A percentile compares a stretch with the other conserved stretches of the same genome.
Evolutionary conservation across 2,797 vertebrate genomes (phyloP).

Genomic region (Sphaeramia orbicularis): DNA sequence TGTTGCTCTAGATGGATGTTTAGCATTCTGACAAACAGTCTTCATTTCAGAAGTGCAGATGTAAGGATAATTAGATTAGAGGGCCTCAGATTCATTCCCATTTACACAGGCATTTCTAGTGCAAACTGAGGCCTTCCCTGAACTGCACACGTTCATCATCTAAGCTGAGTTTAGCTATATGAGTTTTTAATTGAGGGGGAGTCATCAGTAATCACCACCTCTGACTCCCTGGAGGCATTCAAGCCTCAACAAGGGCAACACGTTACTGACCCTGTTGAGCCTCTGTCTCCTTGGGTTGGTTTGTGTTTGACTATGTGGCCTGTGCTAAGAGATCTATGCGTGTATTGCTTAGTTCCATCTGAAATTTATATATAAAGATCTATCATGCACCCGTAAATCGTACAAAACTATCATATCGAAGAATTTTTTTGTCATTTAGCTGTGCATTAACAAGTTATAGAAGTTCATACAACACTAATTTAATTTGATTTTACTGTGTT

Average conservation of each 20-base stretch:
- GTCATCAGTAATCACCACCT: constrained; percentile 3
- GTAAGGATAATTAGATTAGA: constrained; percentile 53
- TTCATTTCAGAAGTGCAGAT: constrained; percentile 41
- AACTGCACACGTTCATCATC: constrained; percentile 4
- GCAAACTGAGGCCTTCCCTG: not conserved
- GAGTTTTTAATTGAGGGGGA: not conserved
- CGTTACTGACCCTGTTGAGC: constrained; percentile 11
- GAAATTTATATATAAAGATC: too few species aligned
- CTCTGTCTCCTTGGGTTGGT: not conserved
- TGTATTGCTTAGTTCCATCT: too few species aligned
- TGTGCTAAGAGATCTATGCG: too few species aligned
- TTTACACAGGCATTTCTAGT: constrained; percentile 27
- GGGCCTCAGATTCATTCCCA: constrained; percentile 22
- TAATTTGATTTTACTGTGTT: not conserved
- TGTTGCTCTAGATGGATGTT: constrained; percentile 8
- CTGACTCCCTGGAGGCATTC: not conserved
- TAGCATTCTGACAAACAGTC: constrained; percentile 48
- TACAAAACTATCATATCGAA: too few species aligned
- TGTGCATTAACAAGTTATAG: too few species aligned
- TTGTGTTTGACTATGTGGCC: constrained; percentile 1
- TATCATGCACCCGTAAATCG: too few species aligned
- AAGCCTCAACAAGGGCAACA: not conserved
- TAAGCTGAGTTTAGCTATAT: not conserved
- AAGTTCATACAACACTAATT: not conserved
- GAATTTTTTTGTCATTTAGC: too few species aligned